These are phyloP conservation scores for Ophiothrix spiculata DNA, from an alignment of 35 echinoderm and acorn worm genomes.

Conservation along the genomic window DNA sequence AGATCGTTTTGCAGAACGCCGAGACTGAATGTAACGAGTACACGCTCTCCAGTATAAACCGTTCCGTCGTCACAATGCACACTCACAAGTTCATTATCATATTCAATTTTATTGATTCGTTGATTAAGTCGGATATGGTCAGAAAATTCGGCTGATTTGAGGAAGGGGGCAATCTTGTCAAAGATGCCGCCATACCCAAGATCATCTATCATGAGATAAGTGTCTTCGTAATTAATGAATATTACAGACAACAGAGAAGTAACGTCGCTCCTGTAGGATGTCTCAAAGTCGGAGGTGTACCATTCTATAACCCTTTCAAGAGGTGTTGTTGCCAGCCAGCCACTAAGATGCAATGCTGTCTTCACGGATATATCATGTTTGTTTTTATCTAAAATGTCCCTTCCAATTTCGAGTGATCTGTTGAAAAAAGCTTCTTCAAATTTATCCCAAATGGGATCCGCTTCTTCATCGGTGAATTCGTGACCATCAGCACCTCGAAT, in stretches of 20 bases:
- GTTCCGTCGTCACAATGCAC: conserved; percentile 28
- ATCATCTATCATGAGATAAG: neutral
- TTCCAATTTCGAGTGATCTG: neutral
- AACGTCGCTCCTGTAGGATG: neutral
- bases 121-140: conserved; percentile 28
- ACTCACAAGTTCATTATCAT: conserved; percentile 11
- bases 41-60: neutral
- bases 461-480: neutral
- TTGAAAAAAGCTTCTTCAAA: neutral
- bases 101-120: conserved; percentile 17
- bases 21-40: conserved; percentile 39
- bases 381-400: neutral
- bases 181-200: neutral
- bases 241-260: neutral
- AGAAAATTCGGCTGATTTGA: neutral
- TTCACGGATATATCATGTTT: conserved; percentile 7
- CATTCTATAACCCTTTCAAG: conserved; percentile 13
- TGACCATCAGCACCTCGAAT: neutral
- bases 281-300: conserved; percentile 1
- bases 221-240: neutral
- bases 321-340: conserved; percentile 7
- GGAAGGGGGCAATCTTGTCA: neutral
- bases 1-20: conserved; percentile 27
- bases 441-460: neutral
- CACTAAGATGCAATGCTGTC: neutral